Base-by-base conservation (phyloP, 1,140 invertebrate genomes). In the Solen grandis region DNA sequence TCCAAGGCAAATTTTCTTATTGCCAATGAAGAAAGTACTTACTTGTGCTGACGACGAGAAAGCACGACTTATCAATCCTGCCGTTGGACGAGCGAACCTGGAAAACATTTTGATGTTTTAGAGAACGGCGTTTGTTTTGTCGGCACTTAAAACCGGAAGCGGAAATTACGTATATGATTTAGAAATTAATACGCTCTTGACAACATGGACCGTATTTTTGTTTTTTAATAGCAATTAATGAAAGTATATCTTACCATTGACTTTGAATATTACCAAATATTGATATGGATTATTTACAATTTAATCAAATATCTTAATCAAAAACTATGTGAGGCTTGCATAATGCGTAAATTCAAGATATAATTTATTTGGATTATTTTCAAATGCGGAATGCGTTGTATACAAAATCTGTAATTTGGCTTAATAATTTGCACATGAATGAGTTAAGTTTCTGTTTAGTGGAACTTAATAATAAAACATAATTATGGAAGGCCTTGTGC, bases 71-170 rank as follows among this genome's bases (percentile, higher is more conserved):
- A 77, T 16, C 2, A 86, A 62, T 74, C 31, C 73, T 57, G 81
- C 31, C 38, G 84, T 59, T 27, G 85, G 85, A 78, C 81, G 83
- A 33, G 81, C 72, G 50, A 90, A 35, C 59, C 86, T 68, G 2
- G 88, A 87, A 85, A 90, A 85, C 88, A 90, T 90, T 62, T 77
- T 88, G 27, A 35, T 36, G 41, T 31, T 10, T 57, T 70, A 35
- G 31, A 38, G 22, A 31, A 14, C 55, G 60, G 50, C 63, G 54
- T 55, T 52, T 31, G 46, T 16, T 41, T 66, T 22, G 35, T 36
- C 5, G 27, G n/a, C 0, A 16, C 52, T 19, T 5, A 29, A 69
- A 55, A 73, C 22, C 77, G 65, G 63, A 72, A 81, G 68, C 57
- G 19, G 29, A 41, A 60, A 46, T 63, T 75, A 66, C 77, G 77